Evolutionary conservation across 2,797 vertebrate genomes (phyloP).

Genomic region (Bufotes viridis): DNA sequence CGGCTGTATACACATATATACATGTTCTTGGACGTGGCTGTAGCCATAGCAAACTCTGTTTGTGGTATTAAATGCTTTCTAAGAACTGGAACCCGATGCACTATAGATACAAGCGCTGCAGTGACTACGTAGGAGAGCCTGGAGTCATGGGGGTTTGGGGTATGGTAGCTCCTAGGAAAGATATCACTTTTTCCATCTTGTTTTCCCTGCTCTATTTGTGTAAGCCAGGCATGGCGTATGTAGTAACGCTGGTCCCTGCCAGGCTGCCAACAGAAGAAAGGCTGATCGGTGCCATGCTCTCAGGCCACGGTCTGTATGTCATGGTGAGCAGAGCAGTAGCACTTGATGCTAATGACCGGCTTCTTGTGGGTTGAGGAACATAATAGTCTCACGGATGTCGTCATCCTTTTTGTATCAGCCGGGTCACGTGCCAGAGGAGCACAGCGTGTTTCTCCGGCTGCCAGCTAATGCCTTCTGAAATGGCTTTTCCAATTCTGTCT

Average conservation of each 20-base stretch:
- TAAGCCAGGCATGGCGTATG: too few relatives aligned
- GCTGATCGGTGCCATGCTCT: too few relatives aligned
- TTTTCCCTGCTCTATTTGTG: background rate
- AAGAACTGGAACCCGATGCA: background rate
- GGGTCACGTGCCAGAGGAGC: background rate
- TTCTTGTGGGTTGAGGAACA: background rate
- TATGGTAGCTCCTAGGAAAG: too few relatives aligned
- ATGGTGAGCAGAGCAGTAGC: too few relatives aligned
- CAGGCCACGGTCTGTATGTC: too few relatives aligned
- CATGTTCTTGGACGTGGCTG: background rate
- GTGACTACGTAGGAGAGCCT: too few relatives aligned
- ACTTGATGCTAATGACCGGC: constrained; percentile 2
- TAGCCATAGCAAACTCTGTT: background rate
- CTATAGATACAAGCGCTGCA: too few relatives aligned
- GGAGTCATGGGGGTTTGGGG: too few relatives aligned
- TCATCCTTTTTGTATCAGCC: constrained; percentile 17
- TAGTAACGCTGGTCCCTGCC: too few relatives aligned
- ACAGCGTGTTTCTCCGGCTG: background rate
- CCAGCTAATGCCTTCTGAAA: background rate
- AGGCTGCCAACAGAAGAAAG: too few relatives aligned
- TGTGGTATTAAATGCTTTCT: background rate
- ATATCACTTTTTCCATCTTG: too few relatives aligned
- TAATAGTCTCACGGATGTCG: background rate
- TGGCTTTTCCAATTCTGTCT: background rate
- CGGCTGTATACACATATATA: background rate